These are phyloP conservation scores for Apteryx mantelli DNA, from an alignment of 2,113 vertebrate species.

Conservation along the genomic window DNA sequence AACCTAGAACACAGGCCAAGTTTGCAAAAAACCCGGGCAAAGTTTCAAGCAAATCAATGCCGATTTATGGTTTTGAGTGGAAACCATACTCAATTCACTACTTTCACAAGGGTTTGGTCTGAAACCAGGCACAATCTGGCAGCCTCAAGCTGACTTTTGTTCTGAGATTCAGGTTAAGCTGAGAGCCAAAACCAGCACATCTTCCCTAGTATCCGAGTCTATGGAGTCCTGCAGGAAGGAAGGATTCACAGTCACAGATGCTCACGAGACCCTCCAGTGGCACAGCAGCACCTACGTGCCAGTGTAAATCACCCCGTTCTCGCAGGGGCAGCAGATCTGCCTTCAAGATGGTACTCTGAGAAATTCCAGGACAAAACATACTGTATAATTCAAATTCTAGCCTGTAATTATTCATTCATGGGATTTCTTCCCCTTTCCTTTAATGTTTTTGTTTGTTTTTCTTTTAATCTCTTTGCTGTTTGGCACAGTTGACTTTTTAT, in stretches of 20 bases:
- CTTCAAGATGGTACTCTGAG: background rate
- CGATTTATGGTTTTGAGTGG: slow-evolving; percentile 59
- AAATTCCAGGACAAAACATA: background rate
- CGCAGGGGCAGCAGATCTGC: background rate
- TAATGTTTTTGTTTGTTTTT: background rate
- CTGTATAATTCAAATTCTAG: background rate
- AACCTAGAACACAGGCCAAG: slow-evolving; percentile 55
- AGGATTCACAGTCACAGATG: background rate
- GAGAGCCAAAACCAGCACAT: slow-evolving; percentile 15
- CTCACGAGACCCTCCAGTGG: background rate
- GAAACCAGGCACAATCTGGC: slow-evolving; percentile 54
- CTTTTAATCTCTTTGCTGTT: slow-evolving; percentile 21
- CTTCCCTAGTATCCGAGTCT: background rate
- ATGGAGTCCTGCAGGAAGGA: background rate
- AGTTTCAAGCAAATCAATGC: slow-evolving; percentile 58
- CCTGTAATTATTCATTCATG: background rate
- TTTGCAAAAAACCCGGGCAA: background rate
- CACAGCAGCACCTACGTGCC: background rate
- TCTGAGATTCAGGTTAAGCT: background rate
- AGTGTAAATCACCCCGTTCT: background rate
- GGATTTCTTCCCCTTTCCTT: background rate
- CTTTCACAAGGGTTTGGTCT: slow-evolving; percentile 53
- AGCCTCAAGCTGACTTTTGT: background rate
- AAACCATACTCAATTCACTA: slow-evolving; percentile 42
- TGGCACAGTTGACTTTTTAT: slow-evolving; percentile 20